Base-by-base conservation (phyloP, 2,113 vertebrate genomes). In the Vidua chalybeata region DNA sequence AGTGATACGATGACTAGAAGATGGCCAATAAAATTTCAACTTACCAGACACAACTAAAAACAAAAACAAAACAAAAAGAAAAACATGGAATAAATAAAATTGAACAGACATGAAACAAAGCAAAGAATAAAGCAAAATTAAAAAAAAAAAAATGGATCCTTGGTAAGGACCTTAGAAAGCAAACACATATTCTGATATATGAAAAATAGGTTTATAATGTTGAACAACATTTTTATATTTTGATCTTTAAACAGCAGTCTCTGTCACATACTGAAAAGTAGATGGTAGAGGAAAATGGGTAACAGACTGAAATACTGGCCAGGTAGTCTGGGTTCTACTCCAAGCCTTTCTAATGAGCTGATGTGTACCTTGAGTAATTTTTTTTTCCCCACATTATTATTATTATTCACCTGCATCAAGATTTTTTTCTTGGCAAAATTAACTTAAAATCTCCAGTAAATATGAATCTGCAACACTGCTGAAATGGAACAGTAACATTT, bases 21-120 rank as follows among this genome's bases (percentile, higher is more conserved):
- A 98, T 99, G 99, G 99, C 97, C 98, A 99, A 99, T 98, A 99
- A 99, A 98, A 99, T 98, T 98, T 99, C 99, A 99, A 99, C 99
- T 99, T 99, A 99, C 99, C 99, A 99, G 99, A 99, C 97, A 99
- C 97, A 98, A 99, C 99, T 99, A 99, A 99, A 99, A 99, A 96
- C 94, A 91, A 97, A 97, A 97, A 97, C 96, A 98, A 97, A 98
- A 97, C 98, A 98, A 98, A 98, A 98, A 98, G 95, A 99, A 98
- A 98, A 98, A 99, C 97, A 98, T 98, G 97, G 98, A 98, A 98
- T 98, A 98, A 97, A 97, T 98, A 98, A 98, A 97, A 98, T 95
- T 82, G 96, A 97, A 92, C 56, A 90, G 96, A 95, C 31, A 92
- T 78, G 97, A 97, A 97, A 88, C 41, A 77, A 96, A 97, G 96